A percentile compares a stretch with the other conserved stretches of the same genome.
Evolutionary conservation across 2,113 vertebrate genomes (phyloP).

Genomic region (Nibea coibor): DNA sequence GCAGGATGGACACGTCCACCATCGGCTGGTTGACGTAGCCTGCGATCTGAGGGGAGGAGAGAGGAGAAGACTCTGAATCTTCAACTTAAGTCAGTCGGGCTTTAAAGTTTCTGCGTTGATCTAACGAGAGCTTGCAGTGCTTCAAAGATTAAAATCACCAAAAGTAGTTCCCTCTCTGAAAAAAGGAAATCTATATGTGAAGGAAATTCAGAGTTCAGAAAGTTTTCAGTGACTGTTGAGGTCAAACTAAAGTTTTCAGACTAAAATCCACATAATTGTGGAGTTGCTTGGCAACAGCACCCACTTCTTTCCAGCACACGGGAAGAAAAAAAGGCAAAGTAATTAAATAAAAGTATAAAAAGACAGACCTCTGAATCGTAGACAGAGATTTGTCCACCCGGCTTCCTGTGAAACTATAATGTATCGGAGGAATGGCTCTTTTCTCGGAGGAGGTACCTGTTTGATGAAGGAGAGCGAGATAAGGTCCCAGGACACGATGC

Average conservation of each 20-base stretch:
- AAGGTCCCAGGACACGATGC: constrained; percentile 98
- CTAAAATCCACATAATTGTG: constrained; percentile 42
- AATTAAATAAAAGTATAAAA: constrained; percentile 48
- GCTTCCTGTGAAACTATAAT: constrained; percentile 4
- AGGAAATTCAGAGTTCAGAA: constrained; percentile 10
- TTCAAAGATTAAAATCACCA: neutral
- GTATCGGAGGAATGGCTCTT: constrained; percentile 11
- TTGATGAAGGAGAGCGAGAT: constrained; percentile 98
- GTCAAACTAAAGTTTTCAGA: constrained; percentile 27
- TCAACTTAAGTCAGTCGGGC: no score
- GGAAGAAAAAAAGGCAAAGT: constrained; percentile 54
- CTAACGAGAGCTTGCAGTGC: neutral
- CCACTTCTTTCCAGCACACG: constrained; percentile 54
- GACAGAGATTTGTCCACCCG: neutral
- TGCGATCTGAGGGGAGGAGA: constrained; percentile 86
- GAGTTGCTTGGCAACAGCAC: constrained; percentile 76
- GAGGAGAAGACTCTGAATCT: neutral
- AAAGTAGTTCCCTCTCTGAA: neutral
- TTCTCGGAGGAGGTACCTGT: constrained; percentile 85
- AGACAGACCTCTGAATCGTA: neutral
- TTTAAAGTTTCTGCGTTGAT: neutral
- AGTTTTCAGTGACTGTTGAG: constrained; percentile 31
- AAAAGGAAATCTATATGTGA: neutral
- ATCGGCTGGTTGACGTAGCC: constrained; percentile 97
- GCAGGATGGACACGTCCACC: constrained; percentile 97